phyloP scores from a whole-genome alignment of 1,140 invertebrate genomes.

The Orius insidiosus region DNA sequence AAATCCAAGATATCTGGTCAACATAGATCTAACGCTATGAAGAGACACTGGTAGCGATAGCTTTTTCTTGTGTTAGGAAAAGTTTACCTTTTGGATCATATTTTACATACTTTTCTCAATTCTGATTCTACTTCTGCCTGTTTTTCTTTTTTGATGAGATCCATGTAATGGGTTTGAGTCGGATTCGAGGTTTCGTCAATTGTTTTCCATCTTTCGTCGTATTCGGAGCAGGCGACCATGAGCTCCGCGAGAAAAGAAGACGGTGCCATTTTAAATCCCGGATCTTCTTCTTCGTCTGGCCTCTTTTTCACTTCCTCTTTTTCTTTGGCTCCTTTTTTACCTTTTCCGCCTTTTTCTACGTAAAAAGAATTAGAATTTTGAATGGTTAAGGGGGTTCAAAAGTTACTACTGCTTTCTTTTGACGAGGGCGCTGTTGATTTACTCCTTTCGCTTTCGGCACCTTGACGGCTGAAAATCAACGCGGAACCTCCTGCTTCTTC shows the following conservation, averaged over 20 bases:
- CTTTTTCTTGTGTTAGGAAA: no score
- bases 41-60: no score
- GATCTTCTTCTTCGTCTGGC: constrained; percentile 36
- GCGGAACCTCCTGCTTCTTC: constrained; percentile 74
- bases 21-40: no score
- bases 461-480: constrained; percentile 48
- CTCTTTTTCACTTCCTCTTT: constrained; percentile 33
- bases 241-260: constrained; percentile 34
- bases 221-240: constrained; percentile 30
- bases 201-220: constrained; percentile 61
- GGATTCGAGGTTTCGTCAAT: constrained; percentile 56
- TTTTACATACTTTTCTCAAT: constrained; percentile 44
- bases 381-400: no score
- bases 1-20: no score
- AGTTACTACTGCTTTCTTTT: constrained; percentile 52
- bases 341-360: constrained; percentile 33
- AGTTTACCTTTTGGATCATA: no score
- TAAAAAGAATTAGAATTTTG: no score
- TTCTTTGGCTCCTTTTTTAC: constrained; percentile 33
- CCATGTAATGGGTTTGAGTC: constrained; percentile 51
- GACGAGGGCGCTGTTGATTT: constrained; percentile 58
- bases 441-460: constrained; percentile 37
- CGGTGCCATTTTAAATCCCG: constrained; percentile 30
- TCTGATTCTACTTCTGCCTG: constrained; percentile 66
- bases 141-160: constrained; percentile 71